Conservation (phyloP, 2,113 vertebrate genomes). For the Falcunculus frontatus region DNA sequence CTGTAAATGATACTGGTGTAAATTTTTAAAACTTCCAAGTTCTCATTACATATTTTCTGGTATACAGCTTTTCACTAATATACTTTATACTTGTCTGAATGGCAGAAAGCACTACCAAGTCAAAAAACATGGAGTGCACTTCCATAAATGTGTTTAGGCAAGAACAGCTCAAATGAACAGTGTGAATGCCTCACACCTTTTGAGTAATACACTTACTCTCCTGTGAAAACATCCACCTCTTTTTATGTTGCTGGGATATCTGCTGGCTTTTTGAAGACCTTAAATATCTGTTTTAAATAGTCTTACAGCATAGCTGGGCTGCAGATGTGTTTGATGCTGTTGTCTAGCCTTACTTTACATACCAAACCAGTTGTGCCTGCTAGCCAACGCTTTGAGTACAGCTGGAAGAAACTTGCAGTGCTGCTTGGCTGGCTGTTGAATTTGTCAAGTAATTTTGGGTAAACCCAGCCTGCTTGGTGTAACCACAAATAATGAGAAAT, state of each 20-base stretch:
- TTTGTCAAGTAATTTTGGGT: neutral
- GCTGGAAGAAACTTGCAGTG: neutral
- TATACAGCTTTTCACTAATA: neutral
- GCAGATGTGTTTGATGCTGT: neutral
- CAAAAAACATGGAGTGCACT: neutral
- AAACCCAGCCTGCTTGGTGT: neutral
- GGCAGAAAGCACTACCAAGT: neutral
- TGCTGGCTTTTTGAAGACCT: neutral
- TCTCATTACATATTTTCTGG: neutral
- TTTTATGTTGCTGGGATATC: neutral
- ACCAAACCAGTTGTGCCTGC: neutral
- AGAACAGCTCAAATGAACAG: neutral
- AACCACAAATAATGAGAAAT: neutral
- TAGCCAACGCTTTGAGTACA: accelerated
- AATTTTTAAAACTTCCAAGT: neutral
- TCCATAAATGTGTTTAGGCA: neutral
- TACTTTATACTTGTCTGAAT: neutral
- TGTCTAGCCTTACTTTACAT: neutral
- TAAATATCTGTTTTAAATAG: neutral
- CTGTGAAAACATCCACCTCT: neutral
- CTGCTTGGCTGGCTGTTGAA: neutral
- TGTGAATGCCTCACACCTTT: neutral
- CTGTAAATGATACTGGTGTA: neutral
- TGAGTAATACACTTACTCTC: neutral
- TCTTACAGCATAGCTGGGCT: neutral